Conservation (phyloP, 2,888 invertebrate genomes). For the Dasypogon diadema region DNA sequence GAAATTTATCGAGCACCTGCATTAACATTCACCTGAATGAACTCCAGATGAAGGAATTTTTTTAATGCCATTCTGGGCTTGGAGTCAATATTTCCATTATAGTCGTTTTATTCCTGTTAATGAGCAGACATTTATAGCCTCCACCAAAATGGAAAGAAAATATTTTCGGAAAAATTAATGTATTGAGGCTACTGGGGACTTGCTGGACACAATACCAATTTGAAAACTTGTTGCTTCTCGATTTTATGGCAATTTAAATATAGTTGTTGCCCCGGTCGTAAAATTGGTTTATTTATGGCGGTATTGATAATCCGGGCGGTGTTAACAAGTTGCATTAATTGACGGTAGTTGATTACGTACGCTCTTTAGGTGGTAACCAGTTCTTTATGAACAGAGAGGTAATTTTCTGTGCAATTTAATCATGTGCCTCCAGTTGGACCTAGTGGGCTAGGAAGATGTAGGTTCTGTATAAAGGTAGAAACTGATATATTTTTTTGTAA, state of each 20-base stretch:
- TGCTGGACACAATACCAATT: neutral
- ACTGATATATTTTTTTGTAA: too few relatives aligned
- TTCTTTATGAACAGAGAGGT: too few relatives aligned
- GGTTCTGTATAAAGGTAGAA: too few relatives aligned
- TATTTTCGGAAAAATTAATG: slow-evolving; percentile 5
- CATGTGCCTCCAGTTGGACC: too few relatives aligned
- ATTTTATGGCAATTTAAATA: slow-evolving; percentile 1
- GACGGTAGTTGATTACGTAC: neutral
- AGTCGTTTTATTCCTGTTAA: neutral
- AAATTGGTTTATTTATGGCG: neutral
- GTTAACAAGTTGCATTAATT: slow-evolving; percentile 1
- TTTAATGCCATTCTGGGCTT: neutral
- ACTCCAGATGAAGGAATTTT: neutral
- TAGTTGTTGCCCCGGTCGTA: neutral
- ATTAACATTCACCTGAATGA: too few relatives aligned
- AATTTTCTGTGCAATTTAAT: too few relatives aligned
- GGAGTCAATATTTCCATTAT: slow-evolving; percentile 7
- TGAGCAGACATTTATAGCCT: neutral
- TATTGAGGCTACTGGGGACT: neutral
- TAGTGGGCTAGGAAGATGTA: too few relatives aligned
- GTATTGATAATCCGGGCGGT: neutral
- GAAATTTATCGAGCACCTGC: neutral
- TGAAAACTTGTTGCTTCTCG: neutral
- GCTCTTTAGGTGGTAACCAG: neutral
- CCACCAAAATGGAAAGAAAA: neutral